Base-by-base conservation (phyloP, 2,888 invertebrate genomes). In the Craniophora ligustri region DNA sequence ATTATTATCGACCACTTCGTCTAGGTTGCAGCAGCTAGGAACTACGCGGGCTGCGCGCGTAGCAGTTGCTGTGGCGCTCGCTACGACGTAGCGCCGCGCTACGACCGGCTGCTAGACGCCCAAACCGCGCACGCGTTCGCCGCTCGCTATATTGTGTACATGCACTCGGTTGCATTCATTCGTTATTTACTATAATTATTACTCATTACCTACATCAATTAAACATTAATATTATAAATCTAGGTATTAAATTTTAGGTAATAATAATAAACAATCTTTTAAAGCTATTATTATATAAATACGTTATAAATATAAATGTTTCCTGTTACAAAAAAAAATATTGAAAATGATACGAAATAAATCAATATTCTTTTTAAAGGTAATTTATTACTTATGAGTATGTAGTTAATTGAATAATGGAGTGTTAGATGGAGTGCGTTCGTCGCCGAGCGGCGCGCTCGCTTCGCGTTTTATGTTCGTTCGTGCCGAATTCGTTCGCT, bases 251-350 rank as follows among this genome's bases (percentile, higher is more conserved):
- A 94, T 91, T 93, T 93, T 94, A 94, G 94, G 91, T 94, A 93
- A 91, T 92, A 91, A 92, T 91, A 93, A 92, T 92, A 91, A 94
- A 94, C 93, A 93, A 94, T 92, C 93, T 93, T 94, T 93, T 94
- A 92, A 93, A 93, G 92, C 93, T 93, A 92, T 92, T 92, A 93
- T 93, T 92, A 93, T 93, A 93, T 92, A 93, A 93, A 94, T 94
- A 94, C 93, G 93, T 94, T 94, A 94, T 93, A 88, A 92, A 91
- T 91, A 93, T 93, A 92, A 94, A 94, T 93, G 94, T 93, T 94
- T 93, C 94, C 94, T 94, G 94, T 94, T 94, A 94, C 92, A 91
- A 92, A 92, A 89, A 85, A 89, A 90, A 91, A 92, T 92, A 92
- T 91, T 92, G 91, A 92, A 91, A 91, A 92, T 89, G 90, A 92